Conservation (phyloP, 1,140 invertebrate genomes). For the Aphidius gifuensis region DNA sequence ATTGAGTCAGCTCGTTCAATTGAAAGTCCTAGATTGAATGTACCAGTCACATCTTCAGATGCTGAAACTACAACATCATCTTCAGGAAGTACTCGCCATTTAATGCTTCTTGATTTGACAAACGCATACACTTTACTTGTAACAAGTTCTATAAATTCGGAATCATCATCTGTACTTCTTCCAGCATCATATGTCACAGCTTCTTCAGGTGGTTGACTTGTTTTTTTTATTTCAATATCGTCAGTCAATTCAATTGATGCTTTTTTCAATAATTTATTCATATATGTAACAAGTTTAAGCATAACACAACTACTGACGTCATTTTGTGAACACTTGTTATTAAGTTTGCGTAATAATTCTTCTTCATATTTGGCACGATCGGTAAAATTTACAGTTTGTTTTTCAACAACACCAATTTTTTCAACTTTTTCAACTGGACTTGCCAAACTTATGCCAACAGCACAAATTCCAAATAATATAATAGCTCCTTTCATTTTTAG, state of each 20-base stretch:
- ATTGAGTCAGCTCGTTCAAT: conserved; percentile 60
- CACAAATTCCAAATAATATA: conserved; percentile 32
- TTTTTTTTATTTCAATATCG: conserved; percentile 73
- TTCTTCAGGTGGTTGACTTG: conserved; percentile 55
- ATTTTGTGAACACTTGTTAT: conserved; percentile 69
- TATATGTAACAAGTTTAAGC: conserved; percentile 74
- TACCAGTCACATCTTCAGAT: conserved; percentile 66
- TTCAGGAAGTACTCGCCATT: conserved; percentile 64
- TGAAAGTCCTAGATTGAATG: conserved; percentile 69
- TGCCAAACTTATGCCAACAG: conserved; percentile 35
- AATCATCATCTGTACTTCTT: conserved; percentile 61
- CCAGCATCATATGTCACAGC: conserved; percentile 45
- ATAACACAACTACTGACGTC: conserved; percentile 77
- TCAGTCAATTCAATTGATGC: conserved; percentile 71
- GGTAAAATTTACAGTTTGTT: conserved; percentile 44
- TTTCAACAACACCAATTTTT: conserved; percentile 47
- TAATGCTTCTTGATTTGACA: conserved; percentile 63
- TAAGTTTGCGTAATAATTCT: conserved; percentile 68
- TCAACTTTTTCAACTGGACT: conserved; percentile 51
- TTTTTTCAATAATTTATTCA: conserved; percentile 76
- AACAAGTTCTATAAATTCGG: conserved; percentile 67
- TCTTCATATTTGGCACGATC: conserved; percentile 62
- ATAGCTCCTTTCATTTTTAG: conserved; percentile 42
- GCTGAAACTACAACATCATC: conserved; percentile 72
- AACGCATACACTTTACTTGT: conserved; percentile 72